Evolutionary conservation across 64 coral and sea anemone genomes (phyloP), one percentile per base, ranked within the genome.

Genomic region (Montipora sp.): DNA sequence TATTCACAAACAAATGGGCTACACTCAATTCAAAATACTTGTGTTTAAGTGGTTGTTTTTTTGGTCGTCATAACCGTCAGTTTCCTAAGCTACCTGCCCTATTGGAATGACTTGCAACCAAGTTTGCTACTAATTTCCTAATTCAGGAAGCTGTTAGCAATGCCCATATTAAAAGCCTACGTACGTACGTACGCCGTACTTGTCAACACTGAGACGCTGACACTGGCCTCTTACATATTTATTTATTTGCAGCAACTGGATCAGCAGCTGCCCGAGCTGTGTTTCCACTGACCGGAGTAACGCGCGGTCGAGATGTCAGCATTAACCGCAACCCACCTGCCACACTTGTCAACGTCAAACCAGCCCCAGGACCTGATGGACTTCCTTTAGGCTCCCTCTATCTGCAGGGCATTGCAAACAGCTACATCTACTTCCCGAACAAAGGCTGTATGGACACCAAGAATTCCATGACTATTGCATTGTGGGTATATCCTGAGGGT

Each of bases 371-470:
- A 20, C 95, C 95, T 6, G 87, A 89, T 8, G 84, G 77, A 18
- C 87, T 83, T 36, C 86, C 79, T 20, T 77, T 92, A 3, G 89
- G 92, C 19, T 87, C 95, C 43, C 57, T 86, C 19, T 21, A 75
- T 69, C 87, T 96, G 13, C 53, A 58, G 63, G 95, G 95, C 13
- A 90, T 87, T 16, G 59, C 73, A 80, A 76, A 96, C 88, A 96
- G 95, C 77, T 96, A 88, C 77, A 83, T 94, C 15, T 36, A 81
- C 55, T 87, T 94, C 43, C 95, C 95, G 4, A 87, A 91, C 60
- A 88, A 48, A 24, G 81, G 95, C 47, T 74, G 92, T 16, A 71
- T 94, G 13, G 91, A 94, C 48, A 91, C 92, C n/a, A 84, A 63
- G 66, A 90, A 77, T 51, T 96, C 95, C 3, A 78, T 96, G 15